A percentile compares a stretch with the other conserved stretches of the same genome.
phyloP scores from a whole-genome alignment of 2,797 vertebrate species.

The Platyrinchus mystaceus region DNA sequence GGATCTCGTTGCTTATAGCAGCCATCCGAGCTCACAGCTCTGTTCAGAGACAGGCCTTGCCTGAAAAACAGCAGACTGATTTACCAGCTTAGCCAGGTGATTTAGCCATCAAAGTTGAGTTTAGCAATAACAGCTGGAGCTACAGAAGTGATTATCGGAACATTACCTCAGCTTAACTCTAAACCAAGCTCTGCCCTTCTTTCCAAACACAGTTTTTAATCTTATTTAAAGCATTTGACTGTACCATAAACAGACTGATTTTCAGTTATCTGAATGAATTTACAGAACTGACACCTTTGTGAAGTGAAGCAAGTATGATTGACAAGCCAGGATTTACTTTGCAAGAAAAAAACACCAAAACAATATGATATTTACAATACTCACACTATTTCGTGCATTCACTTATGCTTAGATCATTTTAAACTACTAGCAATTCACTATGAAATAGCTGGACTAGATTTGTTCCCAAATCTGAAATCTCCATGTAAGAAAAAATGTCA shows the following conservation, averaged over 20 bases:
- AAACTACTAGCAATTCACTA: background rate
- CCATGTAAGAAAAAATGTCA: background rate
- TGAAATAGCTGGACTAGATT: background rate
- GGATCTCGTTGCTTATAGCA: rapidly evolving
- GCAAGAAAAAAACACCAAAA: background rate
- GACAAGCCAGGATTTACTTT: background rate
- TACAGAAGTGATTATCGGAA: background rate
- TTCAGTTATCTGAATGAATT: background rate
- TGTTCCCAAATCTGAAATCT: background rate
- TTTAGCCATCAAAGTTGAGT: background rate
- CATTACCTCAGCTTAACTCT: background rate
- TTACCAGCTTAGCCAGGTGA: background rate
- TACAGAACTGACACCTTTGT: background rate
- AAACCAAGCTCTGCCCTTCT: background rate
- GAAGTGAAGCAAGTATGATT: background rate
- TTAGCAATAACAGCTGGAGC: background rate
- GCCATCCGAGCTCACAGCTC: background rate
- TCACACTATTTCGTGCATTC: background rate
- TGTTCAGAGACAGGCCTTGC: background rate
- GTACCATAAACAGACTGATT: background rate
- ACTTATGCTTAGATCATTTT: background rate
- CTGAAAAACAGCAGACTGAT: background rate
- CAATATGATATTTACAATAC: background rate
- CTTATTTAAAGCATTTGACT: background rate
- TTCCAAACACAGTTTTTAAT: background rate